Conservation (phyloP, 2,797 vertebrate genomes). For the Clarias fuscus region DNA sequence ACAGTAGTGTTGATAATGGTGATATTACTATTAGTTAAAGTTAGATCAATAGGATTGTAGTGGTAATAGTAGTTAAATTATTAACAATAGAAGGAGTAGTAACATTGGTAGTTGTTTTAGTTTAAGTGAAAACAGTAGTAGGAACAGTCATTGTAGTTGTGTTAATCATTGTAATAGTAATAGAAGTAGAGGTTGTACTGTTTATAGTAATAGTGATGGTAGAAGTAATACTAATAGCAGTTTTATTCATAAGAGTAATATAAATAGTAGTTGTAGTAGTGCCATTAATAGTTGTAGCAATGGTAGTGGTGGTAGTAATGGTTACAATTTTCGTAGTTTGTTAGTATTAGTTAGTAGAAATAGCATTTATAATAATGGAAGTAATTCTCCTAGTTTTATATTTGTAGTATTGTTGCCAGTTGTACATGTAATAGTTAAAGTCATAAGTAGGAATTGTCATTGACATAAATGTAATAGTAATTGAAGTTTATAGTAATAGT, state of each 20-base stretch:
- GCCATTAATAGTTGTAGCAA: not conserved
- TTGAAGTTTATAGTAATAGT: not conserved
- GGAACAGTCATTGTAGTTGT: not conserved
- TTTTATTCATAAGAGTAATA: not conserved
- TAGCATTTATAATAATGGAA: not conserved
- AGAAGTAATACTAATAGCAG: not conserved
- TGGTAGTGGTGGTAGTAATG: no score
- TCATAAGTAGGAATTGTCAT: not conserved
- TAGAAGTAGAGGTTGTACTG: not conserved
- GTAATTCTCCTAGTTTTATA: not conserved
- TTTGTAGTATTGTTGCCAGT: not conserved
- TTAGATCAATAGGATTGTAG: no score
- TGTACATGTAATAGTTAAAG: not conserved
- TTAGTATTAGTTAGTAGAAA: not conserved
- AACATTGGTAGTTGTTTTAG: not conserved
- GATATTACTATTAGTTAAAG: not conserved
- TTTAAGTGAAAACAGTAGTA: not conserved
- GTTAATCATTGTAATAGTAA: not conserved
- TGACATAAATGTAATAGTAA: no score
- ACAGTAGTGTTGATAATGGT: not conserved
- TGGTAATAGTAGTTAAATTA: no score
- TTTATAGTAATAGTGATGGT: not conserved
- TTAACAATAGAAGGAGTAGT: not conserved
- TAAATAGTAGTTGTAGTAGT: not conserved
- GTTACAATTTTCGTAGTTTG: no score